A percentile compares a stretch with the other conserved stretches of the same genome.
These are phyloP conservation scores for Drosophila kanekoi DNA, from an alignment of 2,888 invertebrate genomes.

Conservation along the genomic window DNA sequence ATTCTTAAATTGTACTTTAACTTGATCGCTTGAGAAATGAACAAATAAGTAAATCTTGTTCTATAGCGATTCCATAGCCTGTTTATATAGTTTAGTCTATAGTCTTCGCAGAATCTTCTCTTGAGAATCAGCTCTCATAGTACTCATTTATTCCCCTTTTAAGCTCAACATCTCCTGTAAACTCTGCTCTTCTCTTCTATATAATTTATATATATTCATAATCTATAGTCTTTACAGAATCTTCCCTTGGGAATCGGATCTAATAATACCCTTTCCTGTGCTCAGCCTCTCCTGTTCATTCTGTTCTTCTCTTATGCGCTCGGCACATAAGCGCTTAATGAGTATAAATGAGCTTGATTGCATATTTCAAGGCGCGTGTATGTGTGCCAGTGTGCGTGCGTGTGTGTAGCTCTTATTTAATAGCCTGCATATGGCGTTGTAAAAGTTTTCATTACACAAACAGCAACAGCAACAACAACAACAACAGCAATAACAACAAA, in stretches of 20 bases:
- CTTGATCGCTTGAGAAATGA: no score
- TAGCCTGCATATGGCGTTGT: conserved; percentile 81
- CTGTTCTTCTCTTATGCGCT: conserved; percentile 42
- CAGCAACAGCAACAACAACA: conserved; percentile 64
- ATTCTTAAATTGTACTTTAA: no score
- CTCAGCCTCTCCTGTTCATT: conserved; percentile 33
- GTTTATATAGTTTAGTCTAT: no score
- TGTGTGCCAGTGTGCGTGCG: conserved; percentile 13
- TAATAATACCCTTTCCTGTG: neutral
- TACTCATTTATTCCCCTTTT: no score
- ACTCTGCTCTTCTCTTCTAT: no score
- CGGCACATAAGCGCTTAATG: conserved; percentile 76
- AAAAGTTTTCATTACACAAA: conserved; percentile 81
- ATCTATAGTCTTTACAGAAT: no score
- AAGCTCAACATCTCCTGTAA: no score
- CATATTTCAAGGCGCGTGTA: conserved; percentile 69
- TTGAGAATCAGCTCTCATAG: no score
- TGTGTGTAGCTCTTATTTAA: conserved; percentile 67
- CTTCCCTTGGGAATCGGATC: neutral
- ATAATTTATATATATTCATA: no score
- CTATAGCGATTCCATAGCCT: no score
- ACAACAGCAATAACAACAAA: conserved; percentile 36
- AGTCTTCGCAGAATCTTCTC: no score
- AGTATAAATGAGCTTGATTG: conserved; percentile 81
- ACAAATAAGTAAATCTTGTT: no score